A percentile compares a stretch with the other conserved stretches of the same genome.
Evolutionary conservation across 2,113 vertebrate genomes (phyloP).

Genomic region (Podarcis raffonei): DNA sequence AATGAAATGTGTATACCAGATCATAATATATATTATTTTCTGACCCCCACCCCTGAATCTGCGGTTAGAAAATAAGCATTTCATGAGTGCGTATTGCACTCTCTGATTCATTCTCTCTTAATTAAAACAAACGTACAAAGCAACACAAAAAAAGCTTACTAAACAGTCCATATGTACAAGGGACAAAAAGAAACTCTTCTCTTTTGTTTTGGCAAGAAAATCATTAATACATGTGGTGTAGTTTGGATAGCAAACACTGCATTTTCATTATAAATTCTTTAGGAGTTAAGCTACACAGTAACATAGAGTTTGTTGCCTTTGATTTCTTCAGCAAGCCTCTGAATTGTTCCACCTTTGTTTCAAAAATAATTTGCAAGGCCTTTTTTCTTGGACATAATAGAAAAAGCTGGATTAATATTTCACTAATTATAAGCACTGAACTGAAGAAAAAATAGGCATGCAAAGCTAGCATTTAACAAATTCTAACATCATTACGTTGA

Average conservation of each 20-base stretch:
- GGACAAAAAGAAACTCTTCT: slow-evolving; percentile 51
- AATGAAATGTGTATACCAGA: slow-evolving; percentile 43
- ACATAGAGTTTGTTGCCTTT: slow-evolving; percentile 64
- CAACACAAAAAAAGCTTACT: slow-evolving; percentile 45
- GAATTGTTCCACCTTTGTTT: slow-evolving; percentile 52
- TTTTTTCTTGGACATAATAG: slow-evolving; percentile 40
- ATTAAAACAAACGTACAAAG: slow-evolving; percentile 60
- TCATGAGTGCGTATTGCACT: slow-evolving; percentile 47
- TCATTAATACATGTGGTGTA: slow-evolving; percentile 45
- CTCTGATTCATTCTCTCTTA: slow-evolving; percentile 59
- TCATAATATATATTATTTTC: slow-evolving; percentile 44
- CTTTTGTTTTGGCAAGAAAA: slow-evolving; percentile 57
- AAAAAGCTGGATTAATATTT: slow-evolving; percentile 52
- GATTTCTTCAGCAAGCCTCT: slow-evolving; percentile 60
- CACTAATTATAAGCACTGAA: slow-evolving; percentile 57
- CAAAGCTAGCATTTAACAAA: slow-evolving; percentile 9
- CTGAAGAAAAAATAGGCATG: not conserved
- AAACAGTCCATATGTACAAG: slow-evolving; percentile 56
- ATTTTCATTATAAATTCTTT: slow-evolving; percentile 59
- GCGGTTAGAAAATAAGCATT: slow-evolving; percentile 46
- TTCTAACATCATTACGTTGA: not conserved
- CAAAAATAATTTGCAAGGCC: slow-evolving; percentile 49
- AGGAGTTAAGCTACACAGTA: slow-evolving; percentile 55
- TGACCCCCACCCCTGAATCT: slow-evolving; percentile 26
- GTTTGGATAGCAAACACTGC: slow-evolving; percentile 53